phyloP scores from a whole-genome alignment of 2,888 invertebrate genomes.

The Dorcus hopei region DNA sequence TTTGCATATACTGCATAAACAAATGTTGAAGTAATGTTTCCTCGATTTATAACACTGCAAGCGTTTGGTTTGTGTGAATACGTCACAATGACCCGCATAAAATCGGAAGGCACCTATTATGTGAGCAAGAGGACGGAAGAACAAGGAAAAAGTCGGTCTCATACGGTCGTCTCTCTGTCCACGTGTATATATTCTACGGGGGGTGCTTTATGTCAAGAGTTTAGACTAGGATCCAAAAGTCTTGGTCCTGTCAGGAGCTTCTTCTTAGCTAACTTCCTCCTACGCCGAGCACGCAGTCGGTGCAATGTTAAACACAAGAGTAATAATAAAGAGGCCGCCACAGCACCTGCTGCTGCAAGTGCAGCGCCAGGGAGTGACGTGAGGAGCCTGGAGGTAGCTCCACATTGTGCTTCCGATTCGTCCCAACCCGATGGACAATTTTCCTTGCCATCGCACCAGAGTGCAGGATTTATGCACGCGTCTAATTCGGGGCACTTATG shows the following conservation, averaged over 20 bases:
- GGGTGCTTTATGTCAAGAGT: constrained; percentile 87
- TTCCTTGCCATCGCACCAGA: constrained; percentile 72
- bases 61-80: neutral
- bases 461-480: constrained; percentile 70
- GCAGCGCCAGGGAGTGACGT: constrained; percentile 56
- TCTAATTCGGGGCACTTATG: constrained; percentile 70
- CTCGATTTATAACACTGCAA: neutral
- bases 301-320: constrained; percentile 59
- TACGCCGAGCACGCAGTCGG: constrained; percentile 55
- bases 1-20: too few relatives aligned
- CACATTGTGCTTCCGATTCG: constrained; percentile 68
- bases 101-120: constrained; percentile 23
- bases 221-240: constrained; percentile 62
- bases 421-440: constrained; percentile 68
- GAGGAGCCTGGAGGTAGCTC: constrained; percentile 53
- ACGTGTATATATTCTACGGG: constrained; percentile 91
- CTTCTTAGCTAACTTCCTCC: constrained; percentile 53
- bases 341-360: constrained; percentile 58
- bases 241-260: constrained; percentile 55
- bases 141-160: constrained; percentile 51
- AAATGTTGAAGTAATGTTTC: too few relatives aligned
- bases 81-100: constrained; percentile 18
- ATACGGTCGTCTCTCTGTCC: constrained; percentile 91
- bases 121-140: constrained; percentile 49
- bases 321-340: constrained; percentile 57